phyloP scores from a whole-genome alignment of 2,888 invertebrate genomes.

The Synanthedon andrenaeformis region DNA sequence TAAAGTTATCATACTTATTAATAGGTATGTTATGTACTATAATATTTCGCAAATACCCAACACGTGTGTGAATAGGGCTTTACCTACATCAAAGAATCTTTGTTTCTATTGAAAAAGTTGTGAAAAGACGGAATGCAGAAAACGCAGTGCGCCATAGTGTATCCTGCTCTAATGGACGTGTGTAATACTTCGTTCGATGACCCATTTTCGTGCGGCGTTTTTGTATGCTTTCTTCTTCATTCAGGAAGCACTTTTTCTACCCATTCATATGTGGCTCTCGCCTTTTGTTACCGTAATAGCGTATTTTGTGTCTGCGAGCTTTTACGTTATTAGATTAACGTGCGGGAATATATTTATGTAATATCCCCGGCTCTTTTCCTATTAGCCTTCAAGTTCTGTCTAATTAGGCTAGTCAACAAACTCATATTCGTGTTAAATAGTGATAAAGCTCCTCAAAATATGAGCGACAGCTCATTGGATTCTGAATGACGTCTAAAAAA shows the following conservation, averaged over 20 bases:
- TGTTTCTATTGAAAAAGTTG: not conserved
- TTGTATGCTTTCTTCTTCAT: slow-evolving; percentile 30
- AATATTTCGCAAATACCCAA: too few relatives aligned
- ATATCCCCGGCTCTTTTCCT: not conserved
- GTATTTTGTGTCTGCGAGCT: slow-evolving; percentile 15
- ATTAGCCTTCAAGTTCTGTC: too few relatives aligned
- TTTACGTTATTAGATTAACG: slow-evolving; percentile 9
- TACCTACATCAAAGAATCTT: too few relatives aligned
- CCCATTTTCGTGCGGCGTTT: slow-evolving; percentile 41
- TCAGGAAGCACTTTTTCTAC: slow-evolving; percentile 23
- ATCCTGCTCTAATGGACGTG: slow-evolving; percentile 21
- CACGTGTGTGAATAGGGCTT: too few relatives aligned
- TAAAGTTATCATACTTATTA: too few relatives aligned
- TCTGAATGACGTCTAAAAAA: too few relatives aligned
- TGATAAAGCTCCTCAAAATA: too few relatives aligned
- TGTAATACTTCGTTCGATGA: slow-evolving; percentile 38
- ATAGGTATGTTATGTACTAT: too few relatives aligned
- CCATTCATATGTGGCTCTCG: slow-evolving; percentile 17
- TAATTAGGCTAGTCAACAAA: too few relatives aligned
- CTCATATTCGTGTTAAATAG: too few relatives aligned
- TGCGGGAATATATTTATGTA: not conserved
- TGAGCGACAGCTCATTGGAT: too few relatives aligned
- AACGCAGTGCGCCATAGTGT: slow-evolving; percentile 5
- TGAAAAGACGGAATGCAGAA: not conserved
- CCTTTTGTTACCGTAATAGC: slow-evolving; percentile 33